Conservation (phyloP, 2,888 invertebrate genomes). For the Allolobophora icterica region DNA sequence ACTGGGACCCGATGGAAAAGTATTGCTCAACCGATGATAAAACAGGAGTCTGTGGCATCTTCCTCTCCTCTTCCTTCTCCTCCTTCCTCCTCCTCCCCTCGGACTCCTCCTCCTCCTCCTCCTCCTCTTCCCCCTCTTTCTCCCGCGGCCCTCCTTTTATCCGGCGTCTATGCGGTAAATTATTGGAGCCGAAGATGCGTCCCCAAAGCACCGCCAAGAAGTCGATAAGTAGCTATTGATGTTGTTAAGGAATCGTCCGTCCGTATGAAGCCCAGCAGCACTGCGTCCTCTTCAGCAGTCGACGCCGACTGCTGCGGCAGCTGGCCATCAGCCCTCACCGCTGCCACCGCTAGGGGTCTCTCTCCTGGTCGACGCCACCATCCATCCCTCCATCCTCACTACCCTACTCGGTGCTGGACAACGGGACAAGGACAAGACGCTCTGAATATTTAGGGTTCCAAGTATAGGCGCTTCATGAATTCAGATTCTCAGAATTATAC, state of each 20-base stretch:
- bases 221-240: conserved; percentile 26
- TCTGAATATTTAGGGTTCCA: not conserved
- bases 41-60: not conserved
- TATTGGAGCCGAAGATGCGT: not conserved
- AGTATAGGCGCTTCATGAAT: not conserved
- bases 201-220: not conserved
- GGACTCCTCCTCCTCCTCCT: conserved; percentile 26
- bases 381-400: not conserved
- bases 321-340: not conserved
- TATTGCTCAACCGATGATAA: not conserved
- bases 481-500: not conserved
- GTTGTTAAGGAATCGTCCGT: conserved; percentile 15
- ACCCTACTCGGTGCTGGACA: not conserved
- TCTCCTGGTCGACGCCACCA: not conserved
- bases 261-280: not conserved
- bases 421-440: not conserved
- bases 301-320: not conserved
- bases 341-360: not conserved
- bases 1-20: not conserved
- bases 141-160: not conserved
- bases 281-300: not conserved
- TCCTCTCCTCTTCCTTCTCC: conserved; percentile 13
- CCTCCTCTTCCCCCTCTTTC: not conserved
- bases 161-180: not conserved
- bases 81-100: not conserved